Percentiles rank a stretch among this genome's conserved stretches.
Evolutionary conservation across 2,113 vertebrate species (phyloP).

Genomic region (Pipra filicauda): DNA sequence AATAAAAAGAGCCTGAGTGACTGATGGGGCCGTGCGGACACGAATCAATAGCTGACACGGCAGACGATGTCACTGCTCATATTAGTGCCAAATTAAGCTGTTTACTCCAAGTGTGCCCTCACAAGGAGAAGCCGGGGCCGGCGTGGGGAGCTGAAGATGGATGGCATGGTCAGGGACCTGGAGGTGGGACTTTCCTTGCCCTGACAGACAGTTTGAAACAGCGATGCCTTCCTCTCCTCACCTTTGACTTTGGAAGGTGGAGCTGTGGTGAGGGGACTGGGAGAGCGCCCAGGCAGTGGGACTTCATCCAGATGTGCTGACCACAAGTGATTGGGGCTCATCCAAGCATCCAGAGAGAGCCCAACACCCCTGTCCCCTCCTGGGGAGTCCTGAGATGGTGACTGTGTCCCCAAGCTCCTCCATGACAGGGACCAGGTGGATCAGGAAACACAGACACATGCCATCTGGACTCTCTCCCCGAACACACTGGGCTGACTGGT

Average conservation of each 20-base stretch:
- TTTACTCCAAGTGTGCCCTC: not conserved
- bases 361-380: accelerated
- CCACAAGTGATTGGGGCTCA: accelerated
- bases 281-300: not conserved
- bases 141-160: not conserved
- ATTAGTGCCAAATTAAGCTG: constrained; percentile 52
- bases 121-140: accelerated
- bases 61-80: not conserved
- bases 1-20: not conserved
- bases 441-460: not conserved
- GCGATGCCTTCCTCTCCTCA: accelerated
- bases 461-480: not conserved
- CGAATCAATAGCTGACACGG: constrained; percentile 30
- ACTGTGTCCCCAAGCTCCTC: not conserved
- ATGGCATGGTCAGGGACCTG: not conserved
- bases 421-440: accelerated
- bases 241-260: accelerated
- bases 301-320: not conserved
- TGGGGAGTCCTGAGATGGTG: not conserved
- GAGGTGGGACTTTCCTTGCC: not conserved
- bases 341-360: accelerated
- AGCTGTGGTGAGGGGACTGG: not conserved
- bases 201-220: not conserved
- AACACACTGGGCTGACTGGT: not conserved
- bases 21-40: not conserved